Evolutionary conservation across 2,113 vertebrate species (phyloP).

Genomic region (Callopanchax toddi): DNA sequence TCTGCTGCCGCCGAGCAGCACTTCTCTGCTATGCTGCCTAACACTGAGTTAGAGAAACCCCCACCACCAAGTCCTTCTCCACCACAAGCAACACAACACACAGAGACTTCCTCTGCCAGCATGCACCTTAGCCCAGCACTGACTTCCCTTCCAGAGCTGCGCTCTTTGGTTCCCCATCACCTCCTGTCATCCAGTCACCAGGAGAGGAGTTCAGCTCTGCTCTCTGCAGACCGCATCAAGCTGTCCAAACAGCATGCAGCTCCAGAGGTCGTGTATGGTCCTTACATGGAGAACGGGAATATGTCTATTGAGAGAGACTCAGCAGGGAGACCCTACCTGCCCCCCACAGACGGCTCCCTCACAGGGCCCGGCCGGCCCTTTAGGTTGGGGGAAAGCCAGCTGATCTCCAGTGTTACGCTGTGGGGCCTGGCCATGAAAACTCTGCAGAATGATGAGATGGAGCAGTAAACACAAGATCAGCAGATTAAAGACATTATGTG

Average conservation of each 20-base stretch:
- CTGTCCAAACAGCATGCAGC: slow-evolving; percentile 69
- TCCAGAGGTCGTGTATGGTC: slow-evolving; percentile 63
- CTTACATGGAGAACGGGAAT: slow-evolving; percentile 54
- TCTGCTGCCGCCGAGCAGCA: slow-evolving; percentile 70
- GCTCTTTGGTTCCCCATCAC: slow-evolving; percentile 72
- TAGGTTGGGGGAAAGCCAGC: slow-evolving; percentile 83
- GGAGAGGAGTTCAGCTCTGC: slow-evolving; percentile 65
- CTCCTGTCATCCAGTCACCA: slow-evolving; percentile 56
- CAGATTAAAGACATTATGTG: not conserved
- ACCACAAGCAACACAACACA: slow-evolving; percentile 33
- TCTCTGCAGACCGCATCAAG: slow-evolving; percentile 68
- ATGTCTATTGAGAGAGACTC: slow-evolving; percentile 49
- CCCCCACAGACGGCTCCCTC: slow-evolving; percentile 76
- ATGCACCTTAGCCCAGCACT: slow-evolving; percentile 69
- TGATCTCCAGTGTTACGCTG: slow-evolving; percentile 90
- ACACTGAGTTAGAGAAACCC: slow-evolving; percentile 55
- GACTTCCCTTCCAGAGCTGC: slow-evolving; percentile 81
- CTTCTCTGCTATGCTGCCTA: slow-evolving; percentile 68
- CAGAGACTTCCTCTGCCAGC: slow-evolving; percentile 54
- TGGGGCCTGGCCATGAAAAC: slow-evolving; percentile 96
- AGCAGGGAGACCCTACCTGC: slow-evolving; percentile 50
- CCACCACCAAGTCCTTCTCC: slow-evolving; percentile 26
- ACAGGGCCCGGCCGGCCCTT: slow-evolving; percentile 68
- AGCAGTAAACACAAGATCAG: slow-evolving; percentile 74
- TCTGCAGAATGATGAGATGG: slow-evolving; percentile 91